Conservation (phyloP, 2,888 invertebrate species). For the Drosophila mimica region DNA sequence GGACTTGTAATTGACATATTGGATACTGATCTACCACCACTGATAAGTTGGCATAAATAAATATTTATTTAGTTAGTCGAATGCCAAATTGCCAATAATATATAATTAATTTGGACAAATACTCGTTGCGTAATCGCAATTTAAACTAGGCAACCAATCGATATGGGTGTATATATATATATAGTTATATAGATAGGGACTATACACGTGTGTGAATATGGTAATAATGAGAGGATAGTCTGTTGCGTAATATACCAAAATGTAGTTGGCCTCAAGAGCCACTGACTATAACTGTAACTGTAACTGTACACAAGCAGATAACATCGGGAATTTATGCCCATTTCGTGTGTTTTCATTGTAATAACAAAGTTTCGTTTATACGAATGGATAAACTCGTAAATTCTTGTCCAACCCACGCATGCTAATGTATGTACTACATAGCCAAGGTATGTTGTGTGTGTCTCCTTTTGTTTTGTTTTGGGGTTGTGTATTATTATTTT, state of each 20-base stretch:
- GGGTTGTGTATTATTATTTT: slow-evolving; percentile 21
- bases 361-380: slow-evolving; percentile 64
- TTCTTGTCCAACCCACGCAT: slow-evolving; percentile 44
- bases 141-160: slow-evolving; percentile 18
- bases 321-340: slow-evolving; percentile 58
- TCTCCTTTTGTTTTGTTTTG: not conserved
- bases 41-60: slow-evolving; percentile 29
- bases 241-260: slow-evolving; percentile 2
- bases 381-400: slow-evolving; percentile 59
- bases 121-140: slow-evolving; percentile 23
- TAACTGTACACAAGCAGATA: slow-evolving; percentile 44
- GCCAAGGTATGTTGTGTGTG: not conserved
- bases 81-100: slow-evolving; percentile 15
- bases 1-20: slow-evolving; percentile 54
- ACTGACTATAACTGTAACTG: slow-evolving; percentile 2
- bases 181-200: not conserved
- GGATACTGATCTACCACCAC: slow-evolving; percentile 16
- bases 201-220: not conserved
- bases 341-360: slow-evolving; percentile 59
- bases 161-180: not conserved
- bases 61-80: slow-evolving; percentile 31
- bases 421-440: slow-evolving; percentile 20
- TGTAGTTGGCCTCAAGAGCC: not conserved
- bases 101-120: slow-evolving; percentile 35
- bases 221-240: not conserved